Evolutionary conservation across 2,888 invertebrate genomes (phyloP), one percentile per base, ranked within the genome.

Genomic region (Gortyna flavago): DNA sequence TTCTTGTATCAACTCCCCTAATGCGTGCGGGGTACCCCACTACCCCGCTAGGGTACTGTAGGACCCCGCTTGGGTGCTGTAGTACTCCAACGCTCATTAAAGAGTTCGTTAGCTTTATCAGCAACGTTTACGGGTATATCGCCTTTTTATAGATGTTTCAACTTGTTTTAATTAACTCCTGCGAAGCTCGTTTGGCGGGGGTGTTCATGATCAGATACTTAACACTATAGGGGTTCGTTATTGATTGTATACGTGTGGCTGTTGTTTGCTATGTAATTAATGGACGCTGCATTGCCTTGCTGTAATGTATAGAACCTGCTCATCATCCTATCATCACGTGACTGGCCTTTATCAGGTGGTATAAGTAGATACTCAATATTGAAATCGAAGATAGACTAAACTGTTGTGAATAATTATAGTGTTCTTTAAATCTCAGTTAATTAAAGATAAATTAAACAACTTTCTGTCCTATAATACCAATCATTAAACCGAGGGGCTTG

Each of bases 121-220:
- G 89, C 66, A 57, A 65, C 85, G 83, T 85, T 87, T 85, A 84
- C 78, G 81, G 73, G 81, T 84, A 72, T 83, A 88, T 88, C 89
- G 85, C 80, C 77, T 89, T 90, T 92, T 92, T 92, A 92, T 92
- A 87, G 91, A 89, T 91, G 91, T 92, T 92, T 89, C 90, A 90
- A 91, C 90, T 92, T 90, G 91, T 92, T 92, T 69, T 91, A 91
- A 91, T 91, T 91, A 91, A 89, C 85, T 84, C 88, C 90, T 89
- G 67, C n/a, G 67, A 48, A 57, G 72, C 69, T 79, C 79, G 79
- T 73, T 79, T 75, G 73, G 25, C 6, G 35, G 74, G 65, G 54
- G 70, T 77, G 68, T 70, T 69, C 66, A n/a, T 84, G 77, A 75
- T 76, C 51, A 74, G 72, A 51, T 85, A 79, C 75, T 85, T 83